Base-by-base conservation (phyloP, 2,797 vertebrate species). In the Sebastes elongatus region DNA sequence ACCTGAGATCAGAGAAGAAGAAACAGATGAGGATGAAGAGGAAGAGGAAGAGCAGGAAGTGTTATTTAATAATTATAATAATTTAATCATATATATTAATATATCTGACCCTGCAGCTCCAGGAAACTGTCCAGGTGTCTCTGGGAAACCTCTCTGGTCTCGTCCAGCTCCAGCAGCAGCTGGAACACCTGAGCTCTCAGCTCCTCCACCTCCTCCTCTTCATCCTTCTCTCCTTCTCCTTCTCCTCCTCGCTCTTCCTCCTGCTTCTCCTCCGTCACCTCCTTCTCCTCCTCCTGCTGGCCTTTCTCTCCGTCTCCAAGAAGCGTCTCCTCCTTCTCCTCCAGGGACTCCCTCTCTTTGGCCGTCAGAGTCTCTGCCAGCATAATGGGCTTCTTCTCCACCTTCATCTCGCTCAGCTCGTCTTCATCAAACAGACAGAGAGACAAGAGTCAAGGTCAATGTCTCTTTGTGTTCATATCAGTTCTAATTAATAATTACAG, bases 121-220 rank as follows among this genome's bases (percentile, higher is more conserved):
- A 95, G 73, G 63, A 96, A 96, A 80, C 95, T 96, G 2, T 97
- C 97, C 86, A 96, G 95, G 0, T 98, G 96, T 82, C 94, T 94
- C 38, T 96, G 95, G 0, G 96, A 97, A 74, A 96, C 90, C 23
- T 97, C 96, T 25, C 96, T 91, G 0, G 96, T 94, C 84, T 97
- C 96, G 14, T 97, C 97, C 89, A 98, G 93, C 78, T 97, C 96
- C 32, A 96, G 85, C 63, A 97, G 88, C 83, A 98, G 94, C 75
- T 96, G 96, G 2, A 97, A 22, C 90, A 96, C 87, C 92, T 96
- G 95, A 57, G 90, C 63, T 70, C 90, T 92, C 73, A 98, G 87
- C 76, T 96, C 95, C 84, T 97, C 96, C 88, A 95, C 76, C 46
- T 96, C 94, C 61, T 94, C 86, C 74, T 96, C 94, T n/a, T 93